Percentiles rank a stretch among this genome's conserved stretches.
These are phyloP conservation scores for Drosophila putrida DNA, from an alignment of 2,888 invertebrate species.

Conservation along the genomic window DNA sequence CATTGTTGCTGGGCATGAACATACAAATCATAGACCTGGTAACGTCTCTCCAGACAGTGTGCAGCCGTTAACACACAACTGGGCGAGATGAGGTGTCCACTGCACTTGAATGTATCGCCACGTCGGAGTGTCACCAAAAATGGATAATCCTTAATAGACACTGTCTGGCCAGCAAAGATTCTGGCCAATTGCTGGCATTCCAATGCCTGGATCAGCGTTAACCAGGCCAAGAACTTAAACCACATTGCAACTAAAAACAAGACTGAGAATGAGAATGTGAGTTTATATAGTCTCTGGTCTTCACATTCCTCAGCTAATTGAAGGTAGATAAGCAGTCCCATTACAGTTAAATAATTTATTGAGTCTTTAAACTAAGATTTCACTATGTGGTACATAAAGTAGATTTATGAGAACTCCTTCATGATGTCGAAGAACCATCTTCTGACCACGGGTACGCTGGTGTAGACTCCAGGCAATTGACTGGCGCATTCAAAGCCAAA, in stretches of 20 bases:
- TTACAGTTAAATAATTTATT: constrained; percentile 48
- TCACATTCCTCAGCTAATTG: constrained; percentile 64
- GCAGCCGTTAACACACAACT: constrained; percentile 70
- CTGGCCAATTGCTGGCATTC: constrained; percentile 14
- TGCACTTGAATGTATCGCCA: constrained; percentile 38
- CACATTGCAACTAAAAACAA: constrained; percentile 24
- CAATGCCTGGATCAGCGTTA: constrained; percentile 26
- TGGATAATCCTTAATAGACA: constrained; percentile 35
- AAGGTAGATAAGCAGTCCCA: constrained; percentile 43
- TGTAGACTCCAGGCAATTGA: constrained; percentile 92
- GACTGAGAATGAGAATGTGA: not conserved
- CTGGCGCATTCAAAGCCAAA: constrained; percentile 79
- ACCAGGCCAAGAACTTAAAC: constrained; percentile 3
- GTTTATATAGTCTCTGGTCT: constrained; percentile 28
- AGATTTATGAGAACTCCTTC: constrained; percentile 40
- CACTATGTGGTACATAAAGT: not conserved
- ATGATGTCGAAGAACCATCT: constrained; percentile 54
- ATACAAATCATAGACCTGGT: constrained; percentile 34
- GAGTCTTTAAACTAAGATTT: constrained; percentile 1
- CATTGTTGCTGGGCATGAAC: constrained; percentile 59
- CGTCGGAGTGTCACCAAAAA: constrained; percentile 61
- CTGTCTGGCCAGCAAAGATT: constrained; percentile 49
- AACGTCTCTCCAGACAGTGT: constrained; percentile 55
- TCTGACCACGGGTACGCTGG: constrained; percentile 86
- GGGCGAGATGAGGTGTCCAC: constrained; percentile 57